Evolutionary conservation across 2,113 vertebrate species (phyloP).

Genomic region (Stegostoma tigrinum): DNA sequence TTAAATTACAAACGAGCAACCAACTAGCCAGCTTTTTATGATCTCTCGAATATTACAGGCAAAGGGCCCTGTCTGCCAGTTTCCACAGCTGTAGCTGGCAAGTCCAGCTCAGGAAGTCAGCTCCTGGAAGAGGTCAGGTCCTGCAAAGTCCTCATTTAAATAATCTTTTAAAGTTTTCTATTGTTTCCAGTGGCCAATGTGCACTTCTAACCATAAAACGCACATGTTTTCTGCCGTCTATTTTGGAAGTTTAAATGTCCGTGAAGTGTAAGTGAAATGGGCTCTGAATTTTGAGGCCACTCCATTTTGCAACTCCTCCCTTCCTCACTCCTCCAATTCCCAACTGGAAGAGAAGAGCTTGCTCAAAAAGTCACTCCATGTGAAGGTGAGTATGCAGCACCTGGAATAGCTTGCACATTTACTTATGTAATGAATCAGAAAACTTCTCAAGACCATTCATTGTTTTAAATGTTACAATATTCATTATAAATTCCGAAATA

Average conservation of each 20-base stretch:
- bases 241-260: not conserved
- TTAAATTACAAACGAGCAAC: not conserved
- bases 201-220: not conserved
- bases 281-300: not conserved
- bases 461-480: not conserved
- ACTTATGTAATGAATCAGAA: not conserved
- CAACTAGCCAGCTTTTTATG: not conserved
- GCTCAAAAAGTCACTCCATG: not conserved
- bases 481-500: not conserved
- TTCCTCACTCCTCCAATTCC: not conserved
- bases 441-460: not conserved
- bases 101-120: not conserved
- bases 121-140: not conserved
- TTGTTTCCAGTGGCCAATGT: not conserved
- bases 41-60: not conserved
- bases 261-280: not conserved
- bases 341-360: not conserved
- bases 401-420: not conserved
- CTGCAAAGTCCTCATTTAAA: not conserved
- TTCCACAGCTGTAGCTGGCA: not conserved
- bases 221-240: not conserved
- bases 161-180: not conserved
- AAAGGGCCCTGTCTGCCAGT: not conserved
- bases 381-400: not conserved
- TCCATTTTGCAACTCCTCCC: not conserved